Percentiles rank a stretch among this genome's conserved stretches.
phyloP scores from a whole-genome alignment of 2,888 invertebrate species.

The Acanthosepion pharaonis region DNA sequence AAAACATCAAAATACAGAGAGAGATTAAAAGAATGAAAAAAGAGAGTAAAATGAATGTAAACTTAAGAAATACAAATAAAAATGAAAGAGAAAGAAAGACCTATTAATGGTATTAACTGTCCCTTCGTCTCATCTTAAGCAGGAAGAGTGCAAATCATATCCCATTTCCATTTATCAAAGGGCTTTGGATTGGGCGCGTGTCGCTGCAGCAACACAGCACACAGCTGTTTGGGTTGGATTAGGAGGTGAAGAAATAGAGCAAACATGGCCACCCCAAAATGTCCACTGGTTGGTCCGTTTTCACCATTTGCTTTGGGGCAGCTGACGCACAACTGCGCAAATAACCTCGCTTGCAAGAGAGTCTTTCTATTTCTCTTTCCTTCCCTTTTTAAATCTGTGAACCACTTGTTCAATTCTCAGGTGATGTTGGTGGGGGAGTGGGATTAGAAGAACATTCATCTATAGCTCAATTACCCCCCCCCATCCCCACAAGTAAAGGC shows the following conservation, averaged over 20 bases:
- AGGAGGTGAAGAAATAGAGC: neutral
- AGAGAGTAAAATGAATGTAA: too few species aligned
- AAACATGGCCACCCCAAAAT: constrained; percentile 1
- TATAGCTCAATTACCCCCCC: neutral
- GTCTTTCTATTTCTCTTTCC: neutral
- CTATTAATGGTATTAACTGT: neutral
- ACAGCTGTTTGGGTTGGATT: constrained; percentile 33
- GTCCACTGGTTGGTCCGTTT: neutral
- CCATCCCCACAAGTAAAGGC: too few species aligned
- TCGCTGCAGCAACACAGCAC: neutral
- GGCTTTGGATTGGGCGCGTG: constrained; percentile 14
- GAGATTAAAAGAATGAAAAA: too few species aligned
- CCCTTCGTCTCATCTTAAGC: neutral
- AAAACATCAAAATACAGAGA: too few species aligned
- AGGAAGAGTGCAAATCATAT: neutral
- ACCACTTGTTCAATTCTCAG: constrained; percentile 33
- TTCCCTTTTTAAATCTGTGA: neutral
- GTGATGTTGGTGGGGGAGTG: neutral
- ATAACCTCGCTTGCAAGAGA: neutral
- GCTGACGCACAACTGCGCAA: constrained; percentile 21
- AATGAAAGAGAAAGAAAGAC: neutral
- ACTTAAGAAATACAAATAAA: neutral
- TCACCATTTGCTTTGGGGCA: neutral
- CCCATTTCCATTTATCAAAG: constrained; percentile 33
- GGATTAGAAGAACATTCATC: neutral